Base-by-base conservation (phyloP, 1,140 invertebrate species). In the Drosophila ohnishii region DNA sequence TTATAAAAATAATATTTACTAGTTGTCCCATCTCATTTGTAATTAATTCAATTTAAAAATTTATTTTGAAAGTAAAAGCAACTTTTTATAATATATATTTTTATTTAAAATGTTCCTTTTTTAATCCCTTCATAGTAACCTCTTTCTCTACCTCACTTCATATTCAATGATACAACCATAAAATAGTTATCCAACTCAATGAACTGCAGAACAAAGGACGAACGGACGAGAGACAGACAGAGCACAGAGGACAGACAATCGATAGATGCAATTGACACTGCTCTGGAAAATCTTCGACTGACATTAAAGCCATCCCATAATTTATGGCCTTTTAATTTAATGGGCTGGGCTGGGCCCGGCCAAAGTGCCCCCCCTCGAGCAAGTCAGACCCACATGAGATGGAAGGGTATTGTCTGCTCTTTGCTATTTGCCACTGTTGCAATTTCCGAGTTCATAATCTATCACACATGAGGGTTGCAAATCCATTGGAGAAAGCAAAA, bases 291-390 rank as follows among this genome's bases (percentile, higher is more conserved):
- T 88, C 74, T 88, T 80, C 76, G 72, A 75, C 50, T 81, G 72
- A 75, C 87, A 90, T 90, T 87, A 90, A 75, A 82, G 76, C 69
- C 79, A 70, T 76, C 70, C 48, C 16, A 50, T 81, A 80, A 90
- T 90, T 90, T 90, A 90, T 90, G 82, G 87, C 74, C 82, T 87
- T 90, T 90, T 90, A 90, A 90, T 90, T 90, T 90, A 90, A 90
- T 90, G 80, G 87, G 87, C 30, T 90, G 87, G 87, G 85, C 66
- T 75, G 66, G 30, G 56, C 56, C 48, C 51, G 28, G 25, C 45
- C 59, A 75, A 75, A 78, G 50, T 75, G 79, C 48, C 9, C 50
- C 78, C 82, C 71, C 71, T 83, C 75, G 67, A 83, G 78, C 63
- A 63, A 80, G 62, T 70, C 65, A 61, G 74, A 71, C 66, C 70